Evolutionary conservation across 2,113 vertebrate species (phyloP).

Genomic region (Pleuronectes platessa): DNA sequence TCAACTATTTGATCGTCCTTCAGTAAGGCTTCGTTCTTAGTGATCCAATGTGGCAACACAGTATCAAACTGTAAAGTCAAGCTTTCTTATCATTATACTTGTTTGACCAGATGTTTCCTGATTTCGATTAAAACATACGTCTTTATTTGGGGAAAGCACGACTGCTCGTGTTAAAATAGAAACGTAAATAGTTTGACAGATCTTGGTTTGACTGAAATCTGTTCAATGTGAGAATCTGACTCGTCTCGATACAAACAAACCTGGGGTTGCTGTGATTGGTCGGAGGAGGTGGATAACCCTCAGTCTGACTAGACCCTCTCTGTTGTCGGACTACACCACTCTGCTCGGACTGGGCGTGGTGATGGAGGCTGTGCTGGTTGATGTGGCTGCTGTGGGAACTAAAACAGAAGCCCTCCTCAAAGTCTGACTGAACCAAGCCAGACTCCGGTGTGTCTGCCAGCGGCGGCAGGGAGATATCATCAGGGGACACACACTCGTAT

Average conservation of each 20-base stretch:
- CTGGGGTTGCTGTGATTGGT: conserved; percentile 42
- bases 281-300: conserved; percentile 71
- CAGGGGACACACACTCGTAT: conserved; percentile 90
- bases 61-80: no score
- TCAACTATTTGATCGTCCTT: no score
- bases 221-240: no score
- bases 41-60: no score
- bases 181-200: no score
- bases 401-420: conserved; percentile 82
- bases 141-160: no score
- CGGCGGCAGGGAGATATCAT: conserved; percentile 92
- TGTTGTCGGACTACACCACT: conserved; percentile 51
- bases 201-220: no score
- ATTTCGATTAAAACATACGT: no score
- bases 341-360: conserved; percentile 61
- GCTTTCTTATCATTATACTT: no score
- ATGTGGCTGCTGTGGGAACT: conserved; percentile 78
- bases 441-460: conserved; percentile 92
- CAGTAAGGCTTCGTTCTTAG: no score
- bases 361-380: conserved; percentile 67
- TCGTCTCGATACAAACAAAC: conserved; percentile 21
- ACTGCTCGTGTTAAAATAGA: no score
- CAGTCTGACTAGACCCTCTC: conserved; percentile 69
- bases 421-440: conserved; percentile 83
- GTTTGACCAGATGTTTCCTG: no score